A percentile compares a stretch with the other conserved stretches of the same genome.
These are phyloP conservation scores for Myotis findleyi DNA, from an alignment of 2,797 vertebrate genomes.

Conservation along the genomic window DNA sequence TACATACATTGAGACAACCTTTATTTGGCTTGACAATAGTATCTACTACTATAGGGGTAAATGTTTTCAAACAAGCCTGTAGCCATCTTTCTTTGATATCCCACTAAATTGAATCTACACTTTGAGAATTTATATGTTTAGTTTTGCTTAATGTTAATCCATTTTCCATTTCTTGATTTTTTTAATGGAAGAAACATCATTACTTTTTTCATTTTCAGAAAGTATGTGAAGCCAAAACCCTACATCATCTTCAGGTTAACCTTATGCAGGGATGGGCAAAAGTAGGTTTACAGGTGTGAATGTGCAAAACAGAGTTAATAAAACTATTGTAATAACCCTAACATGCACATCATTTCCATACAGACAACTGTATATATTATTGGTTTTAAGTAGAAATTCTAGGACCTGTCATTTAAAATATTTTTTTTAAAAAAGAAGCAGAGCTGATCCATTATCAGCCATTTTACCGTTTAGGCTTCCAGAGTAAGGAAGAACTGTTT, in stretches of 20 bases:
- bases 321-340: background rate
- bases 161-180: conserved; percentile 24
- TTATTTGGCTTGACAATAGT: background rate
- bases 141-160: background rate
- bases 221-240: background rate
- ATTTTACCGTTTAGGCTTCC: background rate
- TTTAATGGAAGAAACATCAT: background rate
- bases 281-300: background rate
- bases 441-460: background rate
- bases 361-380: background rate
- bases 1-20: background rate
- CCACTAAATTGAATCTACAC: background rate
- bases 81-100: background rate
- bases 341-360: background rate
- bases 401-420: background rate
- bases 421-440: background rate
- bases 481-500: background rate
- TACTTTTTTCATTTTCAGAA: conserved; percentile 9
- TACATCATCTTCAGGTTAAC: background rate
- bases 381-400: background rate
- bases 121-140: conserved; percentile 40
- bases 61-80: background rate
- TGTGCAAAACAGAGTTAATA: background rate
- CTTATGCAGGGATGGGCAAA: background rate
- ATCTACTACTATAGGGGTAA: background rate